Base-by-base conservation (phyloP, 2,888 invertebrate genomes). In the Lysandra coridon region DNA sequence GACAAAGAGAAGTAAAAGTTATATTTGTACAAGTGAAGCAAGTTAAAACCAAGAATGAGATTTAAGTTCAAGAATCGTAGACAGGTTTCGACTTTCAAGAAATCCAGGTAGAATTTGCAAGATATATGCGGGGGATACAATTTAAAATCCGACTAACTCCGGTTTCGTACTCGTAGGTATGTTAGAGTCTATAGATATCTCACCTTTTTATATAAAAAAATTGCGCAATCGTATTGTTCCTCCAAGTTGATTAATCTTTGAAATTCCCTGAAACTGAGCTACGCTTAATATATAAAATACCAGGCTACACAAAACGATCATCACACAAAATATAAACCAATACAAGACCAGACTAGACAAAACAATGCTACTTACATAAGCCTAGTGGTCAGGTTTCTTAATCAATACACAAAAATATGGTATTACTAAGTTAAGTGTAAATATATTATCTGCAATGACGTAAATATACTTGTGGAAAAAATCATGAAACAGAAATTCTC, bases 31-130 rank as follows among this genome's bases (percentile, higher is more conserved):
- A 64, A 78, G 62, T 75, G 79, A 79, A 77, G 62, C 78, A 79
- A 81, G 79, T 80, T 78, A 78, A 82, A 82, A 82, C 78, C 79
- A 83, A 83, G 81, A 82, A 53, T 76, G 53, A 82, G 83, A 83
- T 84, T 83, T 82, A 84, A 83, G 84, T 81, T 81, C 82, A 81
- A 81, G 80, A 82, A 81, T 82, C 81, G 82, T 80, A 81, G 81
- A 81, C 83, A 81, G 82, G 82, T 82, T 80, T 80, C 81, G 81
- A 82, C 81, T 84, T 83, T 82, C 80, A 62, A 79, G 78, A 82
- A 82, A 83, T 82, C 83, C 83, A 84, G 81, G 82, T 82, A 82
- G 83, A 84, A 83, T 83, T 83, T 83, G 82, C 83, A 82, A 82
- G 80, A 81, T 82, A 81, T 83, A 80, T 81, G 82, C 81, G 79